phyloP scores from a whole-genome alignment of 2,888 invertebrate genomes.

The Drosophila recens region DNA sequence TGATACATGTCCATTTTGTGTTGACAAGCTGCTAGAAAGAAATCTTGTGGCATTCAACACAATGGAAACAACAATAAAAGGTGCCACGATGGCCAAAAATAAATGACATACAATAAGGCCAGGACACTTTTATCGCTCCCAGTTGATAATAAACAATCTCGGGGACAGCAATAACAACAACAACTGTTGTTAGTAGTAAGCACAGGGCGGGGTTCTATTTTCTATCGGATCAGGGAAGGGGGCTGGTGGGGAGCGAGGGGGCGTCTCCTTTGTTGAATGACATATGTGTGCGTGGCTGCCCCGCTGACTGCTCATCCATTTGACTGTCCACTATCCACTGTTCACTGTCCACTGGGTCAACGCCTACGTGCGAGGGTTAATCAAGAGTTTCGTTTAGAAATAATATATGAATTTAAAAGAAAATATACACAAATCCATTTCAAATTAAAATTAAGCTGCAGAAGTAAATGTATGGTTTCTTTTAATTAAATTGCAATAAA shows the following conservation, averaged over 20 bases:
- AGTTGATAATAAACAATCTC: slow-evolving; percentile 80
- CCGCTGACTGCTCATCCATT: slow-evolving; percentile 79
- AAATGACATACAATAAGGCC: slow-evolving; percentile 75
- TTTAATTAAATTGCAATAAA: no score
- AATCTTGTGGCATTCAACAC: slow-evolving; percentile 62
- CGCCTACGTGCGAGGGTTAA: slow-evolving; percentile 53
- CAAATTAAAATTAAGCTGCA: no score
- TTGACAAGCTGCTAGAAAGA: slow-evolving; percentile 76
- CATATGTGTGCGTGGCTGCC: slow-evolving; percentile 74
- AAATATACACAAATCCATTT: background rate
- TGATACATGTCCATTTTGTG: slow-evolving; percentile 82
- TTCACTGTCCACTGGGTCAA: slow-evolving; percentile 53
- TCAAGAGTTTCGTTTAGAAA: background rate
- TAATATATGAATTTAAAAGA: background rate
- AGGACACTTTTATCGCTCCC: slow-evolving; percentile 80
- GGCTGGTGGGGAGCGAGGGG: background rate
- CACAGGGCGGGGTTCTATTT: slow-evolving; percentile 15
- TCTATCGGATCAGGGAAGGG: slow-evolving; percentile 15
- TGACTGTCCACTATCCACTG: slow-evolving; percentile 53
- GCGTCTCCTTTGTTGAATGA: slow-evolving; percentile 68
- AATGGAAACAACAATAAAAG: slow-evolving; percentile 42
- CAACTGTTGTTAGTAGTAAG: slow-evolving; percentile 22
- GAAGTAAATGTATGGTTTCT: no score
- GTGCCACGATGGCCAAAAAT: slow-evolving; percentile 66
- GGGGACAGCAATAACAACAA: slow-evolving; percentile 35